These are phyloP conservation scores for Leucosticte australis DNA, from an alignment of 2,113 vertebrate species.

Conservation along the genomic window DNA sequence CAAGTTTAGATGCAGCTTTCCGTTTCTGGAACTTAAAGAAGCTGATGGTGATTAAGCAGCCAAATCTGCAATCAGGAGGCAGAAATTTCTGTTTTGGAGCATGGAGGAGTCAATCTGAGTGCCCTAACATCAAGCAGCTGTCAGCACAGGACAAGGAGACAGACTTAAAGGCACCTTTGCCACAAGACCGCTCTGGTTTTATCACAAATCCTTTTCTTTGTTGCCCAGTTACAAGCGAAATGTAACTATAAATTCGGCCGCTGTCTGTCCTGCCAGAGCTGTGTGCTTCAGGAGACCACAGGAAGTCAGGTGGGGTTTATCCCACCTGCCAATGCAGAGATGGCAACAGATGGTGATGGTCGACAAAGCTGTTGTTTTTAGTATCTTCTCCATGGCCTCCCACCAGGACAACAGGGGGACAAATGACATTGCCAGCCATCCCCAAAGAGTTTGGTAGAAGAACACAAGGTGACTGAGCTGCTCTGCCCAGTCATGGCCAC, in stretches of 20 bases:
- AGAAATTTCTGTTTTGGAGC: not conserved
- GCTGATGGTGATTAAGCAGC: not conserved
- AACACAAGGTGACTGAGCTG: not conserved
- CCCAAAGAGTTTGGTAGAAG: not conserved
- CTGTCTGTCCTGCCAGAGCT: not conserved
- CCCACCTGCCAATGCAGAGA: not conserved
- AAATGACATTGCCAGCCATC: not conserved
- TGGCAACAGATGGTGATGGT: not conserved
- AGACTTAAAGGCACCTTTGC: not conserved
- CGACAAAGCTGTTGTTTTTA: not conserved
- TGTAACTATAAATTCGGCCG: not conserved
- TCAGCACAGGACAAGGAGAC: not conserved
- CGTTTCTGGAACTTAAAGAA: not conserved
- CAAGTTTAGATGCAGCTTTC: not conserved
- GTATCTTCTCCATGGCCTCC: not conserved
- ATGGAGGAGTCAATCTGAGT: not conserved
- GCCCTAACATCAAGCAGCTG: not conserved
- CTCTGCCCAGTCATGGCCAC: not conserved
- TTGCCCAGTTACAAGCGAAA: not conserved
- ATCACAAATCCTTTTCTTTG: not conserved
- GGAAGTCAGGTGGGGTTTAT: not conserved
- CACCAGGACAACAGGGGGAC: not conserved
- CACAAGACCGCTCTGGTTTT: not conserved
- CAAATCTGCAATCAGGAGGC: not conserved
- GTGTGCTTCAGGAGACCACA: not conserved